These are phyloP conservation scores for Dasyprocta punctata DNA, from an alignment of 2,113 vertebrate genomes.

Conservation along the genomic window DNA sequence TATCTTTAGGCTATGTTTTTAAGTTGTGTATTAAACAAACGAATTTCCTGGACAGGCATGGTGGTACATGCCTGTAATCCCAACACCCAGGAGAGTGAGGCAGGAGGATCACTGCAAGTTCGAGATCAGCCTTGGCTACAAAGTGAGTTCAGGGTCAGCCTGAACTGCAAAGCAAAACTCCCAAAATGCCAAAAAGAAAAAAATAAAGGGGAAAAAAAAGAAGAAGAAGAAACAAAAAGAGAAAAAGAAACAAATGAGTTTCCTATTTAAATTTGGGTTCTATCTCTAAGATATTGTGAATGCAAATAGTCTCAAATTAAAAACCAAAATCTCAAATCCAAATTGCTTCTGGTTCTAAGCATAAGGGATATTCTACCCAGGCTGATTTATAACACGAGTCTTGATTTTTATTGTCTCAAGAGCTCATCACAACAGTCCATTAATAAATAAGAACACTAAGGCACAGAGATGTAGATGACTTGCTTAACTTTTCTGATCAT, in stretches of 20 bases:
- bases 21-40: neutral
- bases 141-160: too few relatives aligned
- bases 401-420: conserved; percentile 23
- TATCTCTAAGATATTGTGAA: neutral
- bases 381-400: conserved; percentile 9
- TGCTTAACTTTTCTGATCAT: neutral
- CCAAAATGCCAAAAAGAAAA: neutral
- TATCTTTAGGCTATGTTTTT: neutral
- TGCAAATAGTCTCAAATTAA: neutral
- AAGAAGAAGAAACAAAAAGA: too few relatives aligned
- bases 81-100: neutral
- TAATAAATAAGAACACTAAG: conserved; percentile 50
- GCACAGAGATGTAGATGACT: neutral
- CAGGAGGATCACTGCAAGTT: neutral
- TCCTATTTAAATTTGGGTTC: neutral
- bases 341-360: neutral
- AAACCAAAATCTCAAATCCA: neutral
- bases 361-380: neutral
- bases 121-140: neutral
- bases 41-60: neutral
- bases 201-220: too few relatives aligned
- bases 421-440: neutral
- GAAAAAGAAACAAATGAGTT: neutral
- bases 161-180: neutral
- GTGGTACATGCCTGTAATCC: neutral